Conservation (phyloP, 2,113 vertebrate species). For the Salvelinus namaycush region DNA sequence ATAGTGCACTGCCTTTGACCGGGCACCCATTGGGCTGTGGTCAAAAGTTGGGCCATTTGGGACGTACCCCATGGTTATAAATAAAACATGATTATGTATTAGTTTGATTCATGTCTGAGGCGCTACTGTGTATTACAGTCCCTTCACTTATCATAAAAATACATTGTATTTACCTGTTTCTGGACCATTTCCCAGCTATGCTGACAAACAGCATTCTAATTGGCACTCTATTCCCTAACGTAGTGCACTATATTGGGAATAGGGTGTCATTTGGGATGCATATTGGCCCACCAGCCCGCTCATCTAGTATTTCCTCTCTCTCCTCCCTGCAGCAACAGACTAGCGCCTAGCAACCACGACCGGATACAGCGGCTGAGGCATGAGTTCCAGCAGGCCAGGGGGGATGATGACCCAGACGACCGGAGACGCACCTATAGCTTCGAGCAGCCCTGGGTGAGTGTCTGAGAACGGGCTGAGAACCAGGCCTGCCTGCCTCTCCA, state of each 20-base stretch:
- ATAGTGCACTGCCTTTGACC: no score
- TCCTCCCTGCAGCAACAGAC: background rate
- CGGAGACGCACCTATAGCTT: constrained; percentile 86
- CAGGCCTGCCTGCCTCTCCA: background rate
- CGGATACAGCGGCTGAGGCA: constrained; percentile 94
- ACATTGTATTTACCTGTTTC: background rate
- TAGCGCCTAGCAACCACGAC: constrained; percentile 91
- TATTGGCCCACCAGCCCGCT: background rate
- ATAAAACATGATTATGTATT: constrained; percentile 61
- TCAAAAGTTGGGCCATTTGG: no score
- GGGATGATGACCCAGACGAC: constrained; percentile 85
- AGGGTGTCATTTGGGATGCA: no score
- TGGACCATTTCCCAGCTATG: constrained; percentile 25
- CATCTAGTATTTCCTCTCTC: constrained; percentile 8
- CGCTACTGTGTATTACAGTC: constrained; percentile 11
- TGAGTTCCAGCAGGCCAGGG: constrained; percentile 94
- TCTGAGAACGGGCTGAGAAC: constrained; percentile 16
- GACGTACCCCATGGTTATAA: constrained; percentile 42
- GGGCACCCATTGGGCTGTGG: no score
- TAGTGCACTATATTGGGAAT: no score
- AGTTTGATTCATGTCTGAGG: constrained; percentile 59
- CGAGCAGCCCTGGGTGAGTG: constrained; percentile 90
- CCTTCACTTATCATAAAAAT: background rate
- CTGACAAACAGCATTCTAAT: constrained; percentile 22
- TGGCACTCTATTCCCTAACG: no score